These are phyloP conservation scores for Volucella bombylans DNA, from an alignment of 2,888 invertebrate species.

Conservation along the genomic window DNA sequence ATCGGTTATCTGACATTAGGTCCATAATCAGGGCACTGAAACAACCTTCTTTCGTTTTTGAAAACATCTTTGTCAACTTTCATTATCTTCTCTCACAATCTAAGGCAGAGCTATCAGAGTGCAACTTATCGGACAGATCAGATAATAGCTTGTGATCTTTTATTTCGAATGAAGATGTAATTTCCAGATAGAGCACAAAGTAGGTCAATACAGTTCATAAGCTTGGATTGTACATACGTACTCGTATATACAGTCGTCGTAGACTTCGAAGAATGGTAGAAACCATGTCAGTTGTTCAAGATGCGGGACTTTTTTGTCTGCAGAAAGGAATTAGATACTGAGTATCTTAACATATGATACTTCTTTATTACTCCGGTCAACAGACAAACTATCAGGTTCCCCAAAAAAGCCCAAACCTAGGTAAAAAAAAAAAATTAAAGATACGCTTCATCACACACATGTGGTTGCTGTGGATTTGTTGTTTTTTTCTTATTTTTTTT, in stretches of 20 bases:
- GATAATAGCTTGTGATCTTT: too few relatives aligned
- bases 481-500: background rate
- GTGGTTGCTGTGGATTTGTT: background rate
- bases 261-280: background rate
- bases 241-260: slow-evolving; percentile 39
- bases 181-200: background rate
- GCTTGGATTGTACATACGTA: slow-evolving; percentile 34
- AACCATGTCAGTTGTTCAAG: too few relatives aligned
- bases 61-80: too few relatives aligned
- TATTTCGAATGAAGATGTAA: too few relatives aligned
- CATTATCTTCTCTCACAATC: too few relatives aligned
- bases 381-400: slow-evolving; percentile 59
- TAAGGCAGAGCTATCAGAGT: too few relatives aligned
- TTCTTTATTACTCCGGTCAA: slow-evolving; percentile 1
- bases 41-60: too few relatives aligned
- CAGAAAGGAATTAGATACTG: slow-evolving; percentile 18
- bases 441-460: slow-evolving; percentile 44
- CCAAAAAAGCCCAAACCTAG: background rate
- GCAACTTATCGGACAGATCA: too few relatives aligned
- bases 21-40: too few relatives aligned
- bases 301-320: background rate
- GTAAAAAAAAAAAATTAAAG: slow-evolving; percentile 37
- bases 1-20: too few relatives aligned
- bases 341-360: background rate
- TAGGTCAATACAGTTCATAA: slow-evolving; percentile 46